phyloP scores from a whole-genome alignment of 2,113 vertebrate species.

The Indicator maculatus region DNA sequence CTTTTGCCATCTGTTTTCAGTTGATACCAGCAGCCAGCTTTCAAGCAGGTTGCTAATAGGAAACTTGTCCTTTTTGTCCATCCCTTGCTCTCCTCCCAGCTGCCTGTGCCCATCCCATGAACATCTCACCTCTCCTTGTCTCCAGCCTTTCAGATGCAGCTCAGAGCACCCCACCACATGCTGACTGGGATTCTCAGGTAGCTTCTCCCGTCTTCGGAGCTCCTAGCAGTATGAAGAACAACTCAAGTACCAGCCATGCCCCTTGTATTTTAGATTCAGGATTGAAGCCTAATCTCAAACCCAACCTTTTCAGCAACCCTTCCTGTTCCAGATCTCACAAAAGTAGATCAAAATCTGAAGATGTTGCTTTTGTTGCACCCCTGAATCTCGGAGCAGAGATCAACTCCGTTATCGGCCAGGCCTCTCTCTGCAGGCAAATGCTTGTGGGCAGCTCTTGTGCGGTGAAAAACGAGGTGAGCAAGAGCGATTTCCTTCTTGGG shows the following conservation, averaged over 20 bases:
- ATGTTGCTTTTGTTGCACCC: conserved; percentile 65
- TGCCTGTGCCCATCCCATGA: not conserved
- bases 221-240: conserved; percentile 63
- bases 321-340: conserved; percentile 68
- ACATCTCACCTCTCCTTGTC: conserved; percentile 16
- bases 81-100: not conserved
- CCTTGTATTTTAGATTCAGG: conserved; percentile 76
- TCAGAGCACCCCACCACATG: conserved; percentile 51
- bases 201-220: conserved; percentile 81
- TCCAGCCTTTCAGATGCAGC: conserved; percentile 76
- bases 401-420: conserved; percentile 65
- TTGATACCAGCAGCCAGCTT: not conserved
- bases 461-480: conserved; percentile 29
- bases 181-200: conserved; percentile 63
- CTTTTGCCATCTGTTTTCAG: not conserved
- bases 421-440: conserved; percentile 61
- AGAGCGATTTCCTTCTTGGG: not conserved
- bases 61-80: not conserved
- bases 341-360: conserved; percentile 75
- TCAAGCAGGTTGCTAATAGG: not conserved
- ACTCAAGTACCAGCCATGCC: conserved; percentile 69
- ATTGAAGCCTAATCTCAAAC: conserved; percentile 65
- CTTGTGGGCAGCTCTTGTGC: conserved; percentile 27
- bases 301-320: conserved; percentile 53
- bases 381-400: conserved; percentile 59